phyloP scores from a whole-genome alignment of 2,113 vertebrate species.

The Eulacestoma nigropectus region DNA sequence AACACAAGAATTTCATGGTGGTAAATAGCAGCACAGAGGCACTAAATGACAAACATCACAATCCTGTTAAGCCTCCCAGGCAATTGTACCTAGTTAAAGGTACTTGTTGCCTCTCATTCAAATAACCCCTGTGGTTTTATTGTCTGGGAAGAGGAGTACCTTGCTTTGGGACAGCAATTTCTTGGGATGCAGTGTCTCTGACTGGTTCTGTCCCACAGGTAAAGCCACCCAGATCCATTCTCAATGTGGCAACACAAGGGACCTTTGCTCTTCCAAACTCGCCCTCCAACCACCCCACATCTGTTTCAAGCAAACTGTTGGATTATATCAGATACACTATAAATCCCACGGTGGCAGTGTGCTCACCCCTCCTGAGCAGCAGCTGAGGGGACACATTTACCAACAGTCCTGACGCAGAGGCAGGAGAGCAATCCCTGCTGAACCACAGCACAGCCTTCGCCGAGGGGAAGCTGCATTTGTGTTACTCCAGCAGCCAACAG shows the following conservation, averaged over 20 bases:
- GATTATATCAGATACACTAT: rapidly evolving
- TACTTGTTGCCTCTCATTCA: neutral
- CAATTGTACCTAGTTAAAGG: neutral
- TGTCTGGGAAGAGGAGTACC: neutral
- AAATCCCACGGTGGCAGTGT: rapidly evolving
- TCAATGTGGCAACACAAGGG: rapidly evolving
- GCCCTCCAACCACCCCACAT: neutral
- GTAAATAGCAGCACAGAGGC: neutral
- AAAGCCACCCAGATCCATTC: neutral
- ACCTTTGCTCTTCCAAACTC: neutral
- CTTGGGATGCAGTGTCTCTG: neutral
- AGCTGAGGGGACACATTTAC: rapidly evolving
- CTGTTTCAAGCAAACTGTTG: neutral
- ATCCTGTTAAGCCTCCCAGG: neutral
- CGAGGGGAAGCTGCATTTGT: neutral
- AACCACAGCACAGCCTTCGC: neutral
- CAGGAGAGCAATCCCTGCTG: neutral
- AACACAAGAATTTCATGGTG: neutral
- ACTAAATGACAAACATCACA: neutral
- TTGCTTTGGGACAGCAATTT: neutral
- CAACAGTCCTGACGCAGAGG: rapidly evolving
- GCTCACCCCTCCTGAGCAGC: neutral
- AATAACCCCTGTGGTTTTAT: neutral
- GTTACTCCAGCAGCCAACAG: neutral
- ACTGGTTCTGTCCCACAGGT: neutral